Evolutionary conservation across 2,888 invertebrate genomes (phyloP).

Genomic region (Drosophila mercatorum): DNA sequence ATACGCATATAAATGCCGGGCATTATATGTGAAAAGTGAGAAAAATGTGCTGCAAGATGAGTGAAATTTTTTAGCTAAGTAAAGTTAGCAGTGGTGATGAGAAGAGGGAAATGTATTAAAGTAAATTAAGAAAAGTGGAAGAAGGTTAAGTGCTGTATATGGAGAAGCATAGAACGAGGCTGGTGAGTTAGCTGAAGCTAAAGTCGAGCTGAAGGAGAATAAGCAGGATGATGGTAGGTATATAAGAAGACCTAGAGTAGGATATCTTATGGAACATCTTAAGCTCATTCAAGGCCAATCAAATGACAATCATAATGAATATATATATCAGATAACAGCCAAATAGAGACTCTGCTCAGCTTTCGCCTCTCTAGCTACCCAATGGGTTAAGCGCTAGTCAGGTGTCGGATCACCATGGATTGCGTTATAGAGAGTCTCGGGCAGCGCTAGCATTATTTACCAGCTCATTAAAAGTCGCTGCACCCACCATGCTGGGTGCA

Average conservation of each 20-base stretch:
- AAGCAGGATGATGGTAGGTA: too few relatives aligned
- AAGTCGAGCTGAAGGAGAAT: too few relatives aligned
- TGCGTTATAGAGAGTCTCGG: conserved; percentile 30
- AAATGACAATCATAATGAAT: too few relatives aligned
- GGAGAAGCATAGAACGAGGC: not conserved
- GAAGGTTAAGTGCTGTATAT: too few relatives aligned
- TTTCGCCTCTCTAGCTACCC: not conserved
- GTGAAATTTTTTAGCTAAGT: not conserved
- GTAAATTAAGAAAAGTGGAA: not conserved
- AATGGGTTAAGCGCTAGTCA: conserved; percentile 66
- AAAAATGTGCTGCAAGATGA: not conserved
- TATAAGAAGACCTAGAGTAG: too few relatives aligned
- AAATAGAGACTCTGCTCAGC: too few relatives aligned
- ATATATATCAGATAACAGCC: too few relatives aligned
- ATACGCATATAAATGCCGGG: not conserved
- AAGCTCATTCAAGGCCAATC: too few relatives aligned
- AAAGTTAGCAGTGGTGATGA: not conserved
- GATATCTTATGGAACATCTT: too few relatives aligned
- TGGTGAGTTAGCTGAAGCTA: not conserved
- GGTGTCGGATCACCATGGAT: conserved; percentile 76
- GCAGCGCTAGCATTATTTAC: conserved; percentile 51
- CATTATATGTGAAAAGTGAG: conserved; percentile 2
- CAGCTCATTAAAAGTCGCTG: conserved; percentile 75
- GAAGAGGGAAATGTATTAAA: not conserved
- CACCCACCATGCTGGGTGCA: conserved; percentile 57